A percentile compares a stretch with the other conserved stretches of the same genome.
These are phyloP conservation scores for Gambelia wislizenii DNA, from an alignment of 2,797 vertebrate genomes.

Conservation along the genomic window DNA sequence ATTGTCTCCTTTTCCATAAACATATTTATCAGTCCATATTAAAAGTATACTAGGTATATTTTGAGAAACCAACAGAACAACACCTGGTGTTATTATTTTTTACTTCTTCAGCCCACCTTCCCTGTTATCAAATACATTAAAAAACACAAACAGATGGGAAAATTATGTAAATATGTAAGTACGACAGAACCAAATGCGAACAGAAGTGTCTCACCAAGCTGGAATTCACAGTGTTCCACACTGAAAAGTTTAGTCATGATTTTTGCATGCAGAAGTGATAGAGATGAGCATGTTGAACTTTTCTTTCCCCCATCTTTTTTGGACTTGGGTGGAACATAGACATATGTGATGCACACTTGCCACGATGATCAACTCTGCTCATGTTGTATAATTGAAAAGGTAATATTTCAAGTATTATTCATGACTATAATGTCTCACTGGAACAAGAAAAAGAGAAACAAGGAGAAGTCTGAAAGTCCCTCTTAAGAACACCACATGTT, in stretches of 20 bases:
- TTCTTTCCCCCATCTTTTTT: background rate
- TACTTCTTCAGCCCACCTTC: background rate
- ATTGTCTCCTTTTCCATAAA: background rate
- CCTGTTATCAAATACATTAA: background rate
- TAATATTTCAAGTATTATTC: slow-evolving; percentile 43
- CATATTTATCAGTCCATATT: background rate
- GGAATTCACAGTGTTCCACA: slow-evolving; percentile 62
- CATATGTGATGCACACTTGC: slow-evolving; percentile 5
- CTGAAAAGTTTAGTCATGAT: slow-evolving; percentile 47
- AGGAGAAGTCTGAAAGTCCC: slow-evolving; percentile 30
- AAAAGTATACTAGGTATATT: background rate
- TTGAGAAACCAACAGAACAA: background rate
- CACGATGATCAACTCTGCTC: slow-evolving; percentile 32
- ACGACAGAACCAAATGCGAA: slow-evolving; percentile 38
- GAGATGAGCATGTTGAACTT: slow-evolving; percentile 50
- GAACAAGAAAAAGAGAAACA: slow-evolving; percentile 50
- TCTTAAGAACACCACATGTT: slow-evolving; percentile 42
- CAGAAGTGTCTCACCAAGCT: slow-evolving; percentile 49
- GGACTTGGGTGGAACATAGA: background rate
- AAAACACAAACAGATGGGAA: slow-evolving; percentile 61
- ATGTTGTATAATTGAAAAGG: slow-evolving; percentile 8
- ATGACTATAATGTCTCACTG: slow-evolving; percentile 18
- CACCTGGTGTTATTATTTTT: background rate
- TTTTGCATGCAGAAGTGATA: slow-evolving; percentile 9
- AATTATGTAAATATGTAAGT: slow-evolving; percentile 52